phyloP scores from a whole-genome alignment of 2,113 vertebrate species.

The Corythornis cristatus region DNA sequence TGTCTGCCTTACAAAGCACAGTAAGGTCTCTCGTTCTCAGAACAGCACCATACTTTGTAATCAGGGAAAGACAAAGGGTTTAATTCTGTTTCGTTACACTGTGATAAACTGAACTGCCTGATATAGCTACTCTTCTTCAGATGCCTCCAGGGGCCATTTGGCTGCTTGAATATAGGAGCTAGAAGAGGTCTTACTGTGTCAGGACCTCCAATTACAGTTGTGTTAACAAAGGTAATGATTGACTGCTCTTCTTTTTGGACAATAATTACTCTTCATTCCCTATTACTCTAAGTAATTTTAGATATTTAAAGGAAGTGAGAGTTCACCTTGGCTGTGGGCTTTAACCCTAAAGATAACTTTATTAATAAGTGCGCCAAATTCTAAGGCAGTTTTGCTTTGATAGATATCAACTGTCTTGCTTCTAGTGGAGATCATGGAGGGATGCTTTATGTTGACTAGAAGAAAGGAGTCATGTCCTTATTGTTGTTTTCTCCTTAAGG shows the following conservation, averaged over 20 bases:
- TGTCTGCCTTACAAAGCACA: background rate
- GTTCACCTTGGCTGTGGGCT: background rate
- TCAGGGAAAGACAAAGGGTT: background rate
- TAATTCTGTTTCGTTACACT: background rate
- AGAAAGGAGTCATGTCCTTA: background rate
- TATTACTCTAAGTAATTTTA: background rate
- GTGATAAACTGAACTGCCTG: constrained; percentile 1
- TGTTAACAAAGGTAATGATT: background rate
- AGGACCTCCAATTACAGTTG: background rate
- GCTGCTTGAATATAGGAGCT: background rate
- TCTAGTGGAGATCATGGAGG: background rate
- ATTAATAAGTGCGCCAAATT: background rate
- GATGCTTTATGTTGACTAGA: background rate
- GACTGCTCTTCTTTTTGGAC: background rate
- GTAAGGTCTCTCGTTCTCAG: background rate
- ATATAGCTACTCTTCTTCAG: background rate
- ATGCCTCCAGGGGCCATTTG: background rate
- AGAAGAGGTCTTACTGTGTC: background rate
- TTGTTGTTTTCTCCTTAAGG: background rate
- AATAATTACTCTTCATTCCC: background rate
- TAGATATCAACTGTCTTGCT: background rate
- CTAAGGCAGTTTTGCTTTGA: background rate
- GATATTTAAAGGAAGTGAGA: background rate
- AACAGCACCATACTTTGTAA: background rate
- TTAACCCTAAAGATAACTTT: background rate